Base-by-base conservation (phyloP, 2,888 invertebrate species). In the Calliphora vomitoria region DNA sequence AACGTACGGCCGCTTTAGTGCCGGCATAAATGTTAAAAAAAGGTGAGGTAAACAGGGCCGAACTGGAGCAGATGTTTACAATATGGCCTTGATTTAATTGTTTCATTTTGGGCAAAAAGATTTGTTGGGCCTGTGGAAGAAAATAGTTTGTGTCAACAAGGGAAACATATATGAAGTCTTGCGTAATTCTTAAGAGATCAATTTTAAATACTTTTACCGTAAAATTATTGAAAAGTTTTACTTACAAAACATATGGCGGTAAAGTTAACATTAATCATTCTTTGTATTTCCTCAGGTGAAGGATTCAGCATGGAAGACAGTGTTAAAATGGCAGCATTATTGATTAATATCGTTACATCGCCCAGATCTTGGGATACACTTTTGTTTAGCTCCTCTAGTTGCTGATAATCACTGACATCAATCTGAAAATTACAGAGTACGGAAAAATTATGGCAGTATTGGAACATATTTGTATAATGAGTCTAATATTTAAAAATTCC, bases 271-370 rank as follows among this genome's bases (percentile, higher is more conserved):
- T 93, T 90, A 38, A 94, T 90, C 90, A 94, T 93, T 3, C 89
- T 90, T 60, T 93, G 91, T 20, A 94, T 90, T 35, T 94, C 93
- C 0, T 90, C 86, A 0, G 92, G 90, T 0, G 92, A 87, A 0
- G 91, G 90, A 11, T 92, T 88, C 0, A 85, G 0, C 0, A 71
- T 20, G 4, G 90, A 89, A 0, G 87, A 88, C 1, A 90, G 82
- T 5, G 91, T 41, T 20, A 93, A 80, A 13, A 94, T 88, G 0
- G 93, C 94, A 0, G 94, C 94, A 89, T 94, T 94, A 78, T 94
- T 94, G 0, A 94, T 89, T 2, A 94, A 85, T 35, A 94, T 91
- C 8, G 94, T 94, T 0, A 94, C 92, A 0, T 91, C 88, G 0
- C 94, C 94, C 13, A 94, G 83, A 71, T 93, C 92, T 0, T 75